Base-by-base conservation (phyloP, 2,113 vertebrate species). In the Coracopsis vasa region DNA sequence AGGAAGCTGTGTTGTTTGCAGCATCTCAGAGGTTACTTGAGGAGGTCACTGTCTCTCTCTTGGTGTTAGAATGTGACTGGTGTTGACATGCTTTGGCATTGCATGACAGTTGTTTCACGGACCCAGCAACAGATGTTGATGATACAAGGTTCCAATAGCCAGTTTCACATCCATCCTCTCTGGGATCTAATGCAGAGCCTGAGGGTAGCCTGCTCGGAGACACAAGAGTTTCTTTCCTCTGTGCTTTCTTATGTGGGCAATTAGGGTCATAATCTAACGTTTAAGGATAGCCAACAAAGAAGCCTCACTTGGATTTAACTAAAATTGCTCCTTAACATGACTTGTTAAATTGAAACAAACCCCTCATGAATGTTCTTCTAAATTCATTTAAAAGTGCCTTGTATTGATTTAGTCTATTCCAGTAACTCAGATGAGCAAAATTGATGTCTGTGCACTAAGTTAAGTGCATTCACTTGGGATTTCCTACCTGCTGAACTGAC, bases 371-470 rank as follows among this genome's bases (percentile, higher is more conserved):
- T 86, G 80, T 88, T 83, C 75, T 94, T 90, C 56, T 74, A 81
- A 94, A 92, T 92, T 84, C 87, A 53, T 82, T 94, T 95, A 87
- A 80, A 94, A 94, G 73, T 74, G 86, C 64, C 74, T 91, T 47
- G 51, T 95, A 95, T 97, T 92, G 95, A 97, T 97, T 81, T 80
- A 86, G 69, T 80, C 90, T 81, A 51, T 80, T 94, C 71, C 61
- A 86, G 93, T 88, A 92, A 67, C 75, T 88, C 90, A 51, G 82
- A 95, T 90, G 90, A 94, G 88, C 54, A 60, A 86, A 93, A 90
- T 9, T 93, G 94, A 83, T 93, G 82, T 74, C 94, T 94, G 72
- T 86, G 79, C 72, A 37, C 86, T 80, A 66, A 80, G 86, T 66
- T 88, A 90, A 92, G 21, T 44, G 31, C 65, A 15, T 84, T 83